These are phyloP conservation scores for Prunella strophiata DNA, from an alignment of 2,797 vertebrate genomes.

Conservation along the genomic window DNA sequence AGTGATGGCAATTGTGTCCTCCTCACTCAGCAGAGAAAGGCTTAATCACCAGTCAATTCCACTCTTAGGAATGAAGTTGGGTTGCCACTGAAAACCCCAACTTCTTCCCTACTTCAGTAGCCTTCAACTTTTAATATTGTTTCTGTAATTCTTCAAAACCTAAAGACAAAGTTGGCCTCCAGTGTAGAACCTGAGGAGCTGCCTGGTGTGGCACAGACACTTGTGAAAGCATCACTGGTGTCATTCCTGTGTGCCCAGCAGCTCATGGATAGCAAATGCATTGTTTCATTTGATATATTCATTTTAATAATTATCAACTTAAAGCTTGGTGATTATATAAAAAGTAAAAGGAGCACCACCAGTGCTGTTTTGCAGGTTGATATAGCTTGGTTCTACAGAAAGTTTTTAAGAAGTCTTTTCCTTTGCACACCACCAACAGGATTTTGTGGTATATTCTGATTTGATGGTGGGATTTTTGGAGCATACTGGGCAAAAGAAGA, in stretches of 20 bases:
- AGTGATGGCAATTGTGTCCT: not conserved
- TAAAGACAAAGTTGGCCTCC: not conserved
- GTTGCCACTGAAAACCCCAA: not conserved
- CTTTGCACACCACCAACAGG: not conserved
- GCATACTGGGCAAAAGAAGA: not conserved
- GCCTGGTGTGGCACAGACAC: not conserved
- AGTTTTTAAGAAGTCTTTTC: not conserved
- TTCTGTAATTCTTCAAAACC: not conserved
- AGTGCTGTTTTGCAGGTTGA: not conserved
- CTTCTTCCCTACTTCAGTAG: not conserved
- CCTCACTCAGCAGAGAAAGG: not conserved
- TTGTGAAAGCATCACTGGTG: not conserved
- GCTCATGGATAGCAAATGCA: not conserved
- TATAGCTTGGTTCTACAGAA: not conserved
- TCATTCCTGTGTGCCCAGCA: not conserved
- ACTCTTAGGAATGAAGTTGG: not conserved
- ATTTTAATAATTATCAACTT: not conserved
- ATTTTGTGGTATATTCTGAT: not conserved
- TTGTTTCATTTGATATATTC: not conserved
- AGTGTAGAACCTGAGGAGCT: not conserved
- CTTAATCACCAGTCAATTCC: not conserved
- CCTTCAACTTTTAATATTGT: not conserved
- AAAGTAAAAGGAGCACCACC: not conserved
- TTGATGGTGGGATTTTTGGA: not conserved
- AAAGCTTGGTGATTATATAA: not conserved